Base-by-base conservation (phyloP, 2,113 vertebrate species). In the Dicrurus megarhynchus region DNA sequence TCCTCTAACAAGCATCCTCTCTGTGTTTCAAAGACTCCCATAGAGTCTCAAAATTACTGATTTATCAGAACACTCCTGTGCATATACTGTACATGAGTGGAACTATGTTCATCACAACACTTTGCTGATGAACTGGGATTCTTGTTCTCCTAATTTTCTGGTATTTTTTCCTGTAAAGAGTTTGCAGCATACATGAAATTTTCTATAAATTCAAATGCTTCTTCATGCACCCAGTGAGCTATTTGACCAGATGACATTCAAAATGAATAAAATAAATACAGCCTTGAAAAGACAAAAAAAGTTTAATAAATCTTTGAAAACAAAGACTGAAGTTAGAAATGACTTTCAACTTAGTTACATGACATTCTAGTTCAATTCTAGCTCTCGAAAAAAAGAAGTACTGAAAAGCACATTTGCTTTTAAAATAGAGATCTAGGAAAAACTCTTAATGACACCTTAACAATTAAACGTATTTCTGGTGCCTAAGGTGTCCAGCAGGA, bases 1-100 rank as follows among this genome's bases (percentile, higher is more conserved):
- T 95, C 50, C 52, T 96, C 89, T 90, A 96, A 95, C 26, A 97
- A 92, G 75, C 73, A 85, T 82, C 30, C 60, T 89, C 53, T 93
- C 74, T 89, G 16, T 91, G 94, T 94, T 94, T 86, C 81, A 95
- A 94, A 83, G 92, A 30, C 76, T 92, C 21, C 49, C 44, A 73
- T 42, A 69, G 84, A 80, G 63, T 89, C 70, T 85, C 63, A 30
- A 44, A 69, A 84, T 70, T 96, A 80, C 47, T 91, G 81, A 91
- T 96, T 97, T 97, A 90, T 77, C 52, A 82, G 50, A 86, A 81
- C 33, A 63, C 33, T 84, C 37, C 35, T 88, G 28, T 86, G 71
- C 2, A 4, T 64, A 74, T 41, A 78, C 55, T 1, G 1, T 53
- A 57, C 37, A 81, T 55, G 35, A 82, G 28, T 89, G 57, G 46